These are phyloP conservation scores for Strix uralensis DNA, from an alignment of 2,113 vertebrate genomes.

Conservation along the genomic window DNA sequence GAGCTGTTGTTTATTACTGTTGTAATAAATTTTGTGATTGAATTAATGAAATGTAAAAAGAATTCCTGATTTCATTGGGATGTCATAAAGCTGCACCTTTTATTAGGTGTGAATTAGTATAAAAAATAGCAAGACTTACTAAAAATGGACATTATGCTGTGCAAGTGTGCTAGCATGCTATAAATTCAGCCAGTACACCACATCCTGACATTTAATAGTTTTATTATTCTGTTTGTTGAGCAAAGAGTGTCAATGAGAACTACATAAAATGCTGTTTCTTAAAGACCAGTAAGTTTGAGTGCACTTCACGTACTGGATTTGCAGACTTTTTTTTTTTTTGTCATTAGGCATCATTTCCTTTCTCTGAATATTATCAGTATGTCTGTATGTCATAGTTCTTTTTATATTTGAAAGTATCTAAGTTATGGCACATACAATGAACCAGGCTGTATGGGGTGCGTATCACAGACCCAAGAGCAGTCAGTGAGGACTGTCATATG, in stretches of 20 bases:
- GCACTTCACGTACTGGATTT: neutral
- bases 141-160: neutral
- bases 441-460: rapidly evolving
- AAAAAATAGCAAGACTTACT: neutral
- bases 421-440: neutral
- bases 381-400: neutral
- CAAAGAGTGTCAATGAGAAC: neutral
- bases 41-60: neutral
- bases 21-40: neutral
- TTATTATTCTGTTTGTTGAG: constrained; percentile 19
- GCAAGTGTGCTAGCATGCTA: neutral
- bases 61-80: neutral
- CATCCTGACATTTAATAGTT: constrained; percentile 15
- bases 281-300: neutral
- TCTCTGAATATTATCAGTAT: neutral
- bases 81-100: neutral
- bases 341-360: neutral
- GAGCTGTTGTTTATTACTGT: neutral
- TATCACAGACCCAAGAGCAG: neutral
- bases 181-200: neutral
- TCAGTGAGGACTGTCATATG: rapidly evolving
- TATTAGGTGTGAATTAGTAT: neutral
- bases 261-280: neutral
- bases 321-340: neutral
- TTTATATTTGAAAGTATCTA: neutral